Base-by-base conservation (phyloP, 2,797 vertebrate species). In the Euphonia xanthogaster region DNA sequence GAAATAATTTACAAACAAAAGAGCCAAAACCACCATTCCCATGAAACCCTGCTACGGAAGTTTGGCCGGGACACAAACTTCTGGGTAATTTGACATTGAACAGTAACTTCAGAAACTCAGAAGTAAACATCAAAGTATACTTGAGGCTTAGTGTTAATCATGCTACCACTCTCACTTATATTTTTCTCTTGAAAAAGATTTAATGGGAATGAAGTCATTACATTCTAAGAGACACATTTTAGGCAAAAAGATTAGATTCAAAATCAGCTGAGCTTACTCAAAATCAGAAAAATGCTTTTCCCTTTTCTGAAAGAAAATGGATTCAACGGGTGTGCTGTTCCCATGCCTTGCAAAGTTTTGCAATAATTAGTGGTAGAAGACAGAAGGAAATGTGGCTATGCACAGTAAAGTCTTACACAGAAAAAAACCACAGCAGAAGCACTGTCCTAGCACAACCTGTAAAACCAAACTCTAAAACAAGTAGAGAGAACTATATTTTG, bases 51-150 rank as follows among this genome's bases (percentile, higher is more conserved):
- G 9, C 11, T 66, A 35, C 45, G 86, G 42, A 83, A 74, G 17
- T 90, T 88, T 95, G 72, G 63, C 63, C 21, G 54, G 30, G 6
- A 40, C 81, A 79, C 42, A 91, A 82, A 72, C 11, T 62, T 85
- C 39, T 85, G 47, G 7, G 12, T 73, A 91, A 53, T 53, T 68
- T 88, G 48, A 74, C 28, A 71, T 15, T 67, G 37, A 95, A 57
- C 37, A 83, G 23, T 66, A 81, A 76, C 8, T 91, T 91, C 37
- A 61, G 23, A 78, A 92, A 87, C 25, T 58, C 21, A 85, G n/a
- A 94, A 95, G 81, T 81, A 86, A 90, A 81, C 27, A 92, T 62
- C 62, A 79, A 91, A 95, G 39, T 40, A 48, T 60, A 78, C 51
- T 88, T 48, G 35, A 85, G 25, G 28, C 42, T 30, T 3, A n/a